Base-by-base conservation (phyloP, 2,888 invertebrate species). In the Drosophila testacea region DNA sequence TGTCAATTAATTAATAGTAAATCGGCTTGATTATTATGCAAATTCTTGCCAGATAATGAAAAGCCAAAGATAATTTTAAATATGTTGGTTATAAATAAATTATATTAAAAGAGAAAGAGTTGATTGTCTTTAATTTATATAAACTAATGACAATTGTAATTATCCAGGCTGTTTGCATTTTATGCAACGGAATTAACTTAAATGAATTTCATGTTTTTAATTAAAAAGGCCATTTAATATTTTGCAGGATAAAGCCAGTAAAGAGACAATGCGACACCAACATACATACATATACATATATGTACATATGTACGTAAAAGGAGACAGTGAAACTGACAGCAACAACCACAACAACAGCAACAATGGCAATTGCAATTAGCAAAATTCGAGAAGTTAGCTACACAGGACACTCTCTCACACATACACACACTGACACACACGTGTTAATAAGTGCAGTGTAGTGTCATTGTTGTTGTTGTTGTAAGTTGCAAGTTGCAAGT, bases 331-430 rank as follows among this genome's bases (percentile, higher is more conserved):
- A 51, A 56, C 52, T 52, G 39, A 64, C 62, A 63, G 22, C 54
- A 54, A 59, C 52, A 42, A 36, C 13, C 55, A 46, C 55, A 55
- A n/a, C 41, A 47, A 61, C 51, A 60, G 22, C 57, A 79, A 63
- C 76, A 82, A 72, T 81, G 74, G 55, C 70, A 62, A 79, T 66
- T 64, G 72, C 86, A 85, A 88, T 77, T 81, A 88, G 83, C 78
- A 85, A 84, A 86, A 86, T 77, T 83, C 65, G 62, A 67, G 77
- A 61, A 64, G 57, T 75, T 78, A 62, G 62, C 55, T 60, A 56
- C 55, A 27, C 38, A 16, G 10, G 36, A 42, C 42, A 42, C 51
- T 69, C 22, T 64, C 34, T 69, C 57, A 32, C 54, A 41, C 22
- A 42, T 13, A 38, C 41, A 62, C 51, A 38, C 50, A 47, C 48